Percentiles rank a stretch among this genome's conserved stretches.
phyloP scores from a whole-genome alignment of 2,113 vertebrate species.

The Hemiscyllium ocellatum region DNA sequence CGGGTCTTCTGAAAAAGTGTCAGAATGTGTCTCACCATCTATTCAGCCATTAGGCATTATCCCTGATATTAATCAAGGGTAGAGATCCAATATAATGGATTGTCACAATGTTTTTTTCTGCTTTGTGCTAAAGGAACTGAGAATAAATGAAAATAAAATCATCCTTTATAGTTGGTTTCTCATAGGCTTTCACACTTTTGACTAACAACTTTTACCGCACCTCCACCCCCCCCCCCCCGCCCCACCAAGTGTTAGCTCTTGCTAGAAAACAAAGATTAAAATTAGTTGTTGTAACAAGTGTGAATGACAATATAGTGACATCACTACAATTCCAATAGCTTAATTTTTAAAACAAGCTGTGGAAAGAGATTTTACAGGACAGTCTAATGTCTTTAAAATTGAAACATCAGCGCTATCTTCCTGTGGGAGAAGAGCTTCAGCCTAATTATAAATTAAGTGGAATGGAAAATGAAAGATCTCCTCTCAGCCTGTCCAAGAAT shows the following conservation, averaged over 20 bases:
- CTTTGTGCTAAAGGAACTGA: too few relatives aligned
- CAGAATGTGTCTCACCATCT: too few relatives aligned
- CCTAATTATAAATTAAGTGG: slow-evolving; percentile 31
- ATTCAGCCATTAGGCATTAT: too few relatives aligned
- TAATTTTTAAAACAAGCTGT: not conserved
- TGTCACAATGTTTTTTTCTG: too few relatives aligned
- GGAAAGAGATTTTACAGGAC: not conserved
- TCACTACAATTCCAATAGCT: not conserved
- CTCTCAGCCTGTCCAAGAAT: slow-evolving; percentile 22
- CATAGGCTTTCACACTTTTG: not conserved
- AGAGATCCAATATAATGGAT: too few relatives aligned
- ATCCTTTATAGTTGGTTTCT: not conserved
- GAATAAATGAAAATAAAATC: not conserved
- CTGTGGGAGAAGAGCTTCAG: not conserved
- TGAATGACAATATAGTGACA: not conserved
- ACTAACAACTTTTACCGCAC: not conserved
- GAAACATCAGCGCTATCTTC: not conserved
- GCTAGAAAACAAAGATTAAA: not conserved
- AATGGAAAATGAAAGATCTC: not conserved
- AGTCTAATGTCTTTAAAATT: not conserved
- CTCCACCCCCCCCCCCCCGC: too few relatives aligned
- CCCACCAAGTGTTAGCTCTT: not conserved
- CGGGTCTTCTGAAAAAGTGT: too few relatives aligned
- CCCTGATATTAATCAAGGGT: too few relatives aligned
- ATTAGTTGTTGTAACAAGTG: too few relatives aligned